Evolutionary conservation across 2,113 vertebrate species (phyloP).

Genomic region (Psilopsiagon aurifrons): DNA sequence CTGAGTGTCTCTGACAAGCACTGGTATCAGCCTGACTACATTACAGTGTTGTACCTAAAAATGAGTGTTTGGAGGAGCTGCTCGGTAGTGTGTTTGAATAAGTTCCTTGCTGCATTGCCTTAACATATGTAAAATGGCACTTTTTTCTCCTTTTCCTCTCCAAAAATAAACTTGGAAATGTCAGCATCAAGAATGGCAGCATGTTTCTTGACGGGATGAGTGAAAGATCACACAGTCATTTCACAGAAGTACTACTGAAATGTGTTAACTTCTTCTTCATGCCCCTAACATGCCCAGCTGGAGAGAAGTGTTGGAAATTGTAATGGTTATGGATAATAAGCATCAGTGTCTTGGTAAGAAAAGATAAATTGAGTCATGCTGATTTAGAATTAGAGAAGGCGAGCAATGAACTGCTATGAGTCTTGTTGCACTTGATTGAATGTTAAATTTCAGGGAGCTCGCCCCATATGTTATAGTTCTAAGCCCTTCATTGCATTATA

Average conservation of each 20-base stretch:
- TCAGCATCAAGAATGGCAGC: not conserved
- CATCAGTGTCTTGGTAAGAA: not conserved
- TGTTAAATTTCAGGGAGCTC: not conserved
- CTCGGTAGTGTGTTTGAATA: not conserved
- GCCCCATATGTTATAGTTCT: not conserved
- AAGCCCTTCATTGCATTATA: not conserved
- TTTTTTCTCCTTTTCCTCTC: not conserved
- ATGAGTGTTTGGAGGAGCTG: not conserved
- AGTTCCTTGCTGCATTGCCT: not conserved
- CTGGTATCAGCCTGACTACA: not conserved
- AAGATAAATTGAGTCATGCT: not conserved
- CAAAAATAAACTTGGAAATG: constrained; percentile 40
- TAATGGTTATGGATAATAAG: not conserved
- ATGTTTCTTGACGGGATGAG: constrained; percentile 21
- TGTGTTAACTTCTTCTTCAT: not conserved
- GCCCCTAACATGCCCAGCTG: constrained; percentile 10
- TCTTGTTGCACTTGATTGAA: not conserved
- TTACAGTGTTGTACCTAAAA: not conserved
- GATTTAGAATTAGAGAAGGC: not conserved
- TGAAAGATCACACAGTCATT: constrained; percentile 1
- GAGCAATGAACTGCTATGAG: not conserved
- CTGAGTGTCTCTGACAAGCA: not conserved
- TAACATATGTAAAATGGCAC: not conserved
- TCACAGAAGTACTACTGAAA: not conserved
- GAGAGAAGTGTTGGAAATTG: not conserved